These are phyloP conservation scores for Zapus hudsonius DNA, from an alignment of 2,113 vertebrate genomes.

Conservation along the genomic window DNA sequence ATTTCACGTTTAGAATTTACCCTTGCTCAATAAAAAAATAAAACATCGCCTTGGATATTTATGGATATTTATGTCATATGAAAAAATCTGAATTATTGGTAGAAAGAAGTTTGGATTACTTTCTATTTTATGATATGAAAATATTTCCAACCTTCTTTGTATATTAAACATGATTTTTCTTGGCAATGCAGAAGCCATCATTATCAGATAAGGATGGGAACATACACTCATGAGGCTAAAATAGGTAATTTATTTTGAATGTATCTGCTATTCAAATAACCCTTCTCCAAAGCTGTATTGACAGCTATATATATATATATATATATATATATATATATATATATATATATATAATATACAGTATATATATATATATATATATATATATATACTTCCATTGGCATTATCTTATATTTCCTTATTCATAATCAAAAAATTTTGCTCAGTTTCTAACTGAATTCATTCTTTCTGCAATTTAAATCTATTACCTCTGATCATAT, in stretches of 20 bases:
- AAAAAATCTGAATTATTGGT: background rate
- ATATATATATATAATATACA: too few species aligned
- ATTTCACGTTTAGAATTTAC: background rate
- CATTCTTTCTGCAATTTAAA: slow-evolving; percentile 58
- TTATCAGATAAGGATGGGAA: slow-evolving; percentile 35
- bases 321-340: too few species aligned
- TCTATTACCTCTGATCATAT: slow-evolving; percentile 43
- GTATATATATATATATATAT: too few species aligned
- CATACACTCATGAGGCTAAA: background rate
- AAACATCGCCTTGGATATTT: background rate
- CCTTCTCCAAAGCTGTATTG: slow-evolving; percentile 56
- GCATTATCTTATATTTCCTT: slow-evolving; percentile 27
- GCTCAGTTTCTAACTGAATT: slow-evolving; percentile 26
- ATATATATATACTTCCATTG: too few species aligned
- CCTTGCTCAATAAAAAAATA: background rate
- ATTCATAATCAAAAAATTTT: slow-evolving; percentile 42
- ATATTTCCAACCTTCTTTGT: background rate
- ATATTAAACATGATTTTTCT: slow-evolving; percentile 24
- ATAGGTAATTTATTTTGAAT: slow-evolving; percentile 33
- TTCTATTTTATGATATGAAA: slow-evolving; percentile 34
- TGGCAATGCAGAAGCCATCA: slow-evolving; percentile 22
- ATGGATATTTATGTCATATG: background rate
- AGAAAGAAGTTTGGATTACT: background rate
- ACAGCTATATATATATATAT: too few species aligned
- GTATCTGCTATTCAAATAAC: slow-evolving; percentile 34